A percentile compares a stretch with the other conserved stretches of the same genome.
Conservation (phyloP, 2,888 invertebrate genomes). For the Hecatera dysodea region DNA sequence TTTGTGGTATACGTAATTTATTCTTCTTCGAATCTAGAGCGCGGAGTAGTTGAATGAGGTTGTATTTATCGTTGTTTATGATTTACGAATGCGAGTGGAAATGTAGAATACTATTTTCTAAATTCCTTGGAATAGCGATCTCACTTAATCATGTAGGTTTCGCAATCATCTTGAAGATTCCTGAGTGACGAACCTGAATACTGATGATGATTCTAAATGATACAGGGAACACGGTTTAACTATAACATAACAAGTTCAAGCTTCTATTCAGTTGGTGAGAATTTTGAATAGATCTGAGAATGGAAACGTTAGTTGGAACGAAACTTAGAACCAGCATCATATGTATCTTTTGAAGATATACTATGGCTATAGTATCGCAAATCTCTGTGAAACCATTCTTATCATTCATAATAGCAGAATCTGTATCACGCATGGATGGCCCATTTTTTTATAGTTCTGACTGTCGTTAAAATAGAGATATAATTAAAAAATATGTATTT, state of each 20-base stretch:
- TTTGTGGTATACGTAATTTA: constrained; percentile 47
- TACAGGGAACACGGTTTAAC: constrained; percentile 27
- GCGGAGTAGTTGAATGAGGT: constrained; percentile 43
- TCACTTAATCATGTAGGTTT: constrained; percentile 20
- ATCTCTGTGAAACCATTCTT: not conserved
- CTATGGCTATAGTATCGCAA: not conserved
- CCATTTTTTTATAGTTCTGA: constrained; percentile 2
- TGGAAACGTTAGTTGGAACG: not conserved
- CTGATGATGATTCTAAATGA: not conserved
- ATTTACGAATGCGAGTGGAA: constrained; percentile 11
- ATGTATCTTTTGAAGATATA: not conserved
- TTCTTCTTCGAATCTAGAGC: constrained; percentile 49
- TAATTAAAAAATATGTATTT: not conserved
- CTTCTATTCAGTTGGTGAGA: not conserved
- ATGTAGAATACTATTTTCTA: constrained; percentile 23
- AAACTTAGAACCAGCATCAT: not conserved
- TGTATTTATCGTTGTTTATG: constrained; percentile 36
- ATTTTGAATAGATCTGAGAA: constrained; percentile 1
- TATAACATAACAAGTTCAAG: no score
- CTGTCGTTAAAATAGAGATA: not conserved
- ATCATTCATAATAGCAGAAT: not conserved
- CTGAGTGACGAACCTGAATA: not conserved
- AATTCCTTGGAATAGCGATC: constrained; percentile 42
- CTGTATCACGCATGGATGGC: not conserved
- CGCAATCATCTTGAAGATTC: constrained; percentile 2